Evolutionary conservation across 1,140 invertebrate genomes (phyloP).

Genomic region (Nasonia giraulti): DNA sequence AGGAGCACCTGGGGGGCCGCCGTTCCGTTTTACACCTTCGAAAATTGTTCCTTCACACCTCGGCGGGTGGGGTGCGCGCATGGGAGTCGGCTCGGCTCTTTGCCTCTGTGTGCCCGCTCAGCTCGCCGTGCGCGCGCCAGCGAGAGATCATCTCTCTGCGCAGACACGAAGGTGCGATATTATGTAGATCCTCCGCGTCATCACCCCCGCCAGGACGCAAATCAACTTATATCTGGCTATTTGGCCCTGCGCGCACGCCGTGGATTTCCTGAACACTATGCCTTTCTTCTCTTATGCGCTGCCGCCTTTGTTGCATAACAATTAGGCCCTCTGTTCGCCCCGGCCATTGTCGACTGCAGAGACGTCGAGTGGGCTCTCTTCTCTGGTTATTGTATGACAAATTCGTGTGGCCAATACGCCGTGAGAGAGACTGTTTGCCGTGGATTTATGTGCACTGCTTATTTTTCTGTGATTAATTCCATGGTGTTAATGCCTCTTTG

Average conservation of each 20-base stretch:
- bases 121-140: not conserved
- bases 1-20: conserved; percentile 61
- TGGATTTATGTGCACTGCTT: conserved; percentile 18
- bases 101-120: not conserved
- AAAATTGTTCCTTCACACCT: conserved; percentile 64
- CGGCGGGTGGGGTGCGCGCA: conserved; percentile 34
- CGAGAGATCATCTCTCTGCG: not conserved
- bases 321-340: not conserved
- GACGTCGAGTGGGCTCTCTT: not conserved
- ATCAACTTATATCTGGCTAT: conserved; percentile 31
- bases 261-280: not conserved
- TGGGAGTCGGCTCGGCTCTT: conserved; percentile 10
- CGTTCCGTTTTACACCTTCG: conserved; percentile 62
- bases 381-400: conserved; percentile 2
- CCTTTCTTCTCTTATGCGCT: not conserved
- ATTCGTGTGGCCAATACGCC: conserved; percentile 8
- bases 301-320: conserved; percentile 21
- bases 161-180: conserved; percentile 18
- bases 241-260: not conserved
- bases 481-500: not conserved
- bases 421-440: not conserved
- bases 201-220: conserved; percentile 25
- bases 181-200: conserved; percentile 36
- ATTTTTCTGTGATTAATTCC: not conserved
- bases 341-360: not conserved